Percentiles rank a stretch among this genome's conserved stretches.
These are phyloP conservation scores for Chiridota heheva DNA, from an alignment of 35 echinoderm and acorn worm genomes.

Conservation along the genomic window DNA sequence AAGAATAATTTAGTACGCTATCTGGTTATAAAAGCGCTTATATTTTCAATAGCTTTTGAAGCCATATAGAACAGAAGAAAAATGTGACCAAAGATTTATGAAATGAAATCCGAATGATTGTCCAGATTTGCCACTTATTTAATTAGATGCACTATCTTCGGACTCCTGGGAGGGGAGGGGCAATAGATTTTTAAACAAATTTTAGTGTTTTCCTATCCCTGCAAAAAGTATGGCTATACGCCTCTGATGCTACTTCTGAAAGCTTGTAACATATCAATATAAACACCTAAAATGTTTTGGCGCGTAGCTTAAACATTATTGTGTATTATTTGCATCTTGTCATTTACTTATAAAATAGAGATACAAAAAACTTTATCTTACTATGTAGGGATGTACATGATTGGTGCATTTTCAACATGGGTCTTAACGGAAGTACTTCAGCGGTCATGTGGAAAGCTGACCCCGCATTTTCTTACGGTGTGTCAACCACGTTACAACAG, in stretches of 20 bases:
- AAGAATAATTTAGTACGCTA: not conserved
- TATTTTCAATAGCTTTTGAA: not conserved
- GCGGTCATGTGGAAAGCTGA: conserved; percentile 36
- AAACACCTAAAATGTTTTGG: not conserved
- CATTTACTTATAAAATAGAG: not conserved
- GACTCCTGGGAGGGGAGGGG: too few relatives aligned
- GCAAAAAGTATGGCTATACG: not conserved
- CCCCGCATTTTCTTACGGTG: conserved; percentile 61
- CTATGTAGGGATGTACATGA: conserved; percentile 37
- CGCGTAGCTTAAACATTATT: not conserved
- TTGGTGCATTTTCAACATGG: conserved; percentile 63
- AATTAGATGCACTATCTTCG: too few relatives aligned
- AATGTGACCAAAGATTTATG: not conserved
- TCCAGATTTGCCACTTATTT: not conserved
- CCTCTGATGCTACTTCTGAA: not conserved
- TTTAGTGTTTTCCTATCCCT: too few relatives aligned
- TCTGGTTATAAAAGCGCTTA: not conserved
- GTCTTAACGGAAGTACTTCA: conserved; percentile 55
- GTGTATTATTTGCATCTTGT: not conserved
- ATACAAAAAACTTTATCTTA: not conserved
- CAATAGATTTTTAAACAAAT: too few relatives aligned
- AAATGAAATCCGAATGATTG: not conserved
- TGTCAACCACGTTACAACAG: conserved; percentile 33
- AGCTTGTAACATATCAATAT: not conserved
- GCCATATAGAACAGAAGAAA: not conserved